phyloP scores from a whole-genome alignment of 2,797 vertebrate species.

The Artibeus lituratus region DNA sequence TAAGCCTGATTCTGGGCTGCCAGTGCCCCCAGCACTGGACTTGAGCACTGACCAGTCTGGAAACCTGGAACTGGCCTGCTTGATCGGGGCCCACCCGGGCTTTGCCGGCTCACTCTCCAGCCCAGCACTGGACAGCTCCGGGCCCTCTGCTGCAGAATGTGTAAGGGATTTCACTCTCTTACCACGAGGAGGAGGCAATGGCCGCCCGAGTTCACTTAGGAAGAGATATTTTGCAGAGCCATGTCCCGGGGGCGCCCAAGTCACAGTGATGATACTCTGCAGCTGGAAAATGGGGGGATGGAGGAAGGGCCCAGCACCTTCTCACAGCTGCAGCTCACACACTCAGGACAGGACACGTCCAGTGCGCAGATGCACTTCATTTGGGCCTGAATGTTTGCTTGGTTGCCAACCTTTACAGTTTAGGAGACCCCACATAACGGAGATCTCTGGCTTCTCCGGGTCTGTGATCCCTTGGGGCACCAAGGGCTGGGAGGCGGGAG shows the following conservation, averaged over 20 bases:
- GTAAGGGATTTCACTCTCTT: background rate
- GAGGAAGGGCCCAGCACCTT: accelerated
- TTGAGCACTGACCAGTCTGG: background rate
- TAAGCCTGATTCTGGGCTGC: background rate
- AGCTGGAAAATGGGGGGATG: background rate
- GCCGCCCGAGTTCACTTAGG: background rate
- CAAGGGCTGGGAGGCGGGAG: accelerated
- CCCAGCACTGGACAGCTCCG: background rate
- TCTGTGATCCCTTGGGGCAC: background rate
- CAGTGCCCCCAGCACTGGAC: background rate
- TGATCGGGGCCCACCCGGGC: accelerated
- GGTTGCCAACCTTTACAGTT: background rate
- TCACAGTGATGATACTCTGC: too few relatives aligned
- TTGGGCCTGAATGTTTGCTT: background rate
- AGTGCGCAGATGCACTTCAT: background rate
- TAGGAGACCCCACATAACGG: background rate
- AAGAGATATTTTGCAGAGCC: background rate
- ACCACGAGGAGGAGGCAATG: background rate
- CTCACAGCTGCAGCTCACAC: accelerated
- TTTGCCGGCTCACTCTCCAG: too few relatives aligned
- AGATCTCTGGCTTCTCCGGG: background rate
- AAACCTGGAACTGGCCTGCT: accelerated
- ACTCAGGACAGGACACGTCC: background rate
- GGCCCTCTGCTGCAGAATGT: background rate
- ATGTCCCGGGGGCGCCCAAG: background rate